Evolutionary conservation across 2,113 vertebrate genomes (phyloP), one percentile per base, ranked within the genome.

Genomic region (Geococcyx californianus): DNA sequence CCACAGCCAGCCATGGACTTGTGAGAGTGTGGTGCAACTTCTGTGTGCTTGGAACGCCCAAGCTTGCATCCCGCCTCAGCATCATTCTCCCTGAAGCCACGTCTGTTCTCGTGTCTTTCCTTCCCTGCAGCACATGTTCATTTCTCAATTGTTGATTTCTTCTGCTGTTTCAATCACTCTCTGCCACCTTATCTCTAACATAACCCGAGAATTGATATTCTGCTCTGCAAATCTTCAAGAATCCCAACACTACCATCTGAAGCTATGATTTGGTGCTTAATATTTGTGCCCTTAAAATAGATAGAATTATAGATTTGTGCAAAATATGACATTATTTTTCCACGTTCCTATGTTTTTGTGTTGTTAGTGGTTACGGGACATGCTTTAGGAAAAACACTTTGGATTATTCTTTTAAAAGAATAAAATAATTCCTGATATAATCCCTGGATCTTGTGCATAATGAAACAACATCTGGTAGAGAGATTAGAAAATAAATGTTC

Each of bases 371-470:
- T 73, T 95, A 96, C 33, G 5, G 93, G 77, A 66, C 74, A 36
- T 42, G 29, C 66, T 93, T 87, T 82, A 84, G 87, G 84, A 89
- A 93, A 88, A 95, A 93, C 76, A 84, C 44, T 88, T 81, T 67
- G 36, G 84, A 91, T 91, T 80, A 82, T 93, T 93, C 31, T 58
- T 82, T 87, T 91, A 85, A 87, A 92, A 95, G 83, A 95, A 94
- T 86, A 51, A 80, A 93, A 94, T 95, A 92, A 94, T 89, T 95
- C 95, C 91, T 95, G 81, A 92, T 92, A 94, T 80, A 95, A 95
- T 80, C 86, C 87, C 91, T 94, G 89, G 94, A 88, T 79, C 84
- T 67, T 56, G 70, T 49, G 73, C 67, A 88, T 60, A 93, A 87
- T 0, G 18, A 90, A 94, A 90, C 40, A 81, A 63, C 97, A 97